Conservation (phyloP, 2,113 vertebrate genomes). For the Cyprinus carpio region DNA sequence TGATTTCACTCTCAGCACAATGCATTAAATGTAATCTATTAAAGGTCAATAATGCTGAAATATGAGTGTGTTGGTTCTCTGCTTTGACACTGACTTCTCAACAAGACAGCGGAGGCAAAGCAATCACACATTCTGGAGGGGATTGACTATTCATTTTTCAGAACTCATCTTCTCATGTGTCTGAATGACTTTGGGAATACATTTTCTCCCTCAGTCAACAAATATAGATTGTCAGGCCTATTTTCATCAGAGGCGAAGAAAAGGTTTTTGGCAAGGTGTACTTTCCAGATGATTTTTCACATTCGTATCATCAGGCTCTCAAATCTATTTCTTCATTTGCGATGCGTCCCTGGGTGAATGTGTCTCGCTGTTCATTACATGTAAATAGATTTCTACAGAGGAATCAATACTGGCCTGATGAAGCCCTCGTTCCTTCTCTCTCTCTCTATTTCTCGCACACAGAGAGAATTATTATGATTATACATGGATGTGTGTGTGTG, state of each 20-base stretch:
- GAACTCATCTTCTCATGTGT: conserved; percentile 6
- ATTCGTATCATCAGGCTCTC: conserved; percentile 22
- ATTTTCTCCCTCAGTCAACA: conserved; percentile 9
- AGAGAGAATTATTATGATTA: neutral
- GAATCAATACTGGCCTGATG: conserved; percentile 41
- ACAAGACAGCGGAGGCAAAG: neutral
- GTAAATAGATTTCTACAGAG: conserved; percentile 43
- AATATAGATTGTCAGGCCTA: conserved; percentile 6
- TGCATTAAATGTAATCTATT: neutral
- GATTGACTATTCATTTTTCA: conserved; percentile 48
- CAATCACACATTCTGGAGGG: neutral
- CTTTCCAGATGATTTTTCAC: conserved; percentile 45
- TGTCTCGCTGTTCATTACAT: conserved; percentile 46
- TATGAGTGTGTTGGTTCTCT: neutral
- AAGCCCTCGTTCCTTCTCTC: neutral
- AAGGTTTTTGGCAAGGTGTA: neutral
- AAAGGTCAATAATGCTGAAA: neutral
- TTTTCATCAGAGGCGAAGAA: conserved; percentile 7
- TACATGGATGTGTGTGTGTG: neutral
- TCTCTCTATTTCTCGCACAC: too few species aligned
- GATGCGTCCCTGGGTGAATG: neutral
- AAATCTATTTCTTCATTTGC: conserved; percentile 18
- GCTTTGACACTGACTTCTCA: neutral
- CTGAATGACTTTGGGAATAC: conserved; percentile 20
- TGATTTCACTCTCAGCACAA: neutral